Evolutionary conservation across 1,140 invertebrate genomes (phyloP).

Genomic region (Apis florea): DNA sequence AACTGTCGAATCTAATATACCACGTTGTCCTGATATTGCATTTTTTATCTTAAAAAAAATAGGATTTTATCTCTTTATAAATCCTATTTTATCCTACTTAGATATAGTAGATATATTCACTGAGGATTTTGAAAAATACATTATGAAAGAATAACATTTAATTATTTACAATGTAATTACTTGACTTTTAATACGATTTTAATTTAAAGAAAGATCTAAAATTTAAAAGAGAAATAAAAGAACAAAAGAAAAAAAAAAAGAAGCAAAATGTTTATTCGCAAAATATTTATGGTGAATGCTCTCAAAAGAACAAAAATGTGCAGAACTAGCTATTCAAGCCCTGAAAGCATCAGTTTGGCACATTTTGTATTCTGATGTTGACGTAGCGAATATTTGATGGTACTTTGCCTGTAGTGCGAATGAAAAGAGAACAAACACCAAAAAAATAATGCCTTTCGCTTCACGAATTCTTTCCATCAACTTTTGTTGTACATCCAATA

Average conservation of each 20-base stretch:
- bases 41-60: no score
- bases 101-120: no score
- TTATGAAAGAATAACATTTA: no score
- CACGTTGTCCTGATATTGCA: no score
- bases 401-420: conserved; percentile 10
- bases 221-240: neutral
- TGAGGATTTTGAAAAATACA: no score
- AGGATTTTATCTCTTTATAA: no score
- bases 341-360: conserved; percentile 21
- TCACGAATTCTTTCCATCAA: conserved; percentile 1
- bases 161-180: no score
- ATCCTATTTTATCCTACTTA: no score
- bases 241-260: neutral
- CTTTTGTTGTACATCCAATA: neutral
- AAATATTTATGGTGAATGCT: neutral
- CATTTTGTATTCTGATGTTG: conserved; percentile 29
- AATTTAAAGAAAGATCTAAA: neutral
- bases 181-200: neutral
- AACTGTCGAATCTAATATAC: no score
- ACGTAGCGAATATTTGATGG: conserved; percentile 43
- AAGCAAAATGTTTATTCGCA: neutral
- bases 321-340: neutral
- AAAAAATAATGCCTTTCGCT: neutral
- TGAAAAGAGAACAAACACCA: conserved; percentile 5
- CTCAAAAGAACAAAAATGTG: conserved; percentile 2